Evolutionary conservation across 35 echinoderm and acorn worm genomes (phyloP), one percentile per base, ranked within the genome.

Genomic region (Apostichopus japonicus): DNA sequence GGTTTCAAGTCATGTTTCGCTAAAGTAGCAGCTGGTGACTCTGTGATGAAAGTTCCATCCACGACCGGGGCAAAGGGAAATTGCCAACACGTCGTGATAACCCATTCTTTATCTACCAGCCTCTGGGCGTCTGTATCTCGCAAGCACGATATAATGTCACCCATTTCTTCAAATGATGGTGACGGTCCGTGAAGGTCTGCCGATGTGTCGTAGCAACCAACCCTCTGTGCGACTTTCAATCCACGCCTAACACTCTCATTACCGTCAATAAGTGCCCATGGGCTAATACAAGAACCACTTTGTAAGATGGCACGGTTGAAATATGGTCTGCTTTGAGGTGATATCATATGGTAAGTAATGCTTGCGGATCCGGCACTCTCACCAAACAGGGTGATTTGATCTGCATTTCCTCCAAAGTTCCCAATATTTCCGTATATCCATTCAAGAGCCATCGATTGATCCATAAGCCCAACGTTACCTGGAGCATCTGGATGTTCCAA

Each of bases 301-400:
- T 99, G 95, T 21, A 99, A 79, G 51, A 95, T 95, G 54, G 97
- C 97, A 17, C 97, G 23, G 54, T 94, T 78, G 24, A 99, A 99
- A 1, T 94, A 88, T 24, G 90, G 72, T 21, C 89, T 81, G 84
- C 95, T 96, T 27, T 87, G 17, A 10, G 88, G 91, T 6, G 97
- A 99, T 10, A 96, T 22, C 80, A 99, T 90, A 15, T 99, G 97
- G 19, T 96, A 90, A 25, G 86, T 71, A 14, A 96, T 91, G 87
- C 97, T 99, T 55, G 95, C 97, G 6, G 97, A 77, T 6, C 97
- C 97, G 11, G 97, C 97, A 92, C 97, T 99, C 88, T 99, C 97
- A 6, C 93, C 91, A 90, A 99, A 99, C 10, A 99, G 24, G 1
- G 97, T 99, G 1, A 99, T 95, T 23, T 87, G 79, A 6, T 93